phyloP scores from a whole-genome alignment of 1,140 invertebrate species.

The Teleopsis dalmanni region DNA sequence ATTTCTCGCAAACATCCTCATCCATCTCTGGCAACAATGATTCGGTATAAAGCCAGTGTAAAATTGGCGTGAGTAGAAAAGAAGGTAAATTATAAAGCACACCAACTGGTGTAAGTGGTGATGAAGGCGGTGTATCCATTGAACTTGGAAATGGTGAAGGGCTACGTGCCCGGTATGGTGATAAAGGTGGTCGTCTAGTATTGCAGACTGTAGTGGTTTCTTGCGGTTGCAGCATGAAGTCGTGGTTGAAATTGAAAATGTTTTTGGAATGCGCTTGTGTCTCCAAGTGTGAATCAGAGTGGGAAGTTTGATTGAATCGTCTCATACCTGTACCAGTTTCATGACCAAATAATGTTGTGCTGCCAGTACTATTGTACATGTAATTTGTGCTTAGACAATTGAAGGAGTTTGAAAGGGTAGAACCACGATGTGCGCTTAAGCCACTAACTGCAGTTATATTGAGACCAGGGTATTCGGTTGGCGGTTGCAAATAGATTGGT shows the following conservation, averaged over 20 bases:
- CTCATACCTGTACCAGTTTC: constrained; percentile 9
- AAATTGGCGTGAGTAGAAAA: constrained; percentile 51
- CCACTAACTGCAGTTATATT: not conserved
- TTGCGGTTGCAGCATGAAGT: constrained; percentile 26
- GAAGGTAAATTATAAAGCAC: constrained; percentile 46
- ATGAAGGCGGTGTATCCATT: constrained; percentile 38
- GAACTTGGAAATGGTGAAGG: constrained; percentile 34
- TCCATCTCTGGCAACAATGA: constrained; percentile 51
- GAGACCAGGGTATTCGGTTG: constrained; percentile 21
- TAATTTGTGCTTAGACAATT: constrained; percentile 22
- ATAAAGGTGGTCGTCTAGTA: constrained; percentile 30
- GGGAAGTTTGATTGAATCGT: constrained; percentile 23
- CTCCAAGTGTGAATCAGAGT: constrained; percentile 37
- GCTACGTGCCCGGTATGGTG: constrained; percentile 33
- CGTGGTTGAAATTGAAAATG: constrained; percentile 40
- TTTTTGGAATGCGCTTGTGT: constrained; percentile 27
- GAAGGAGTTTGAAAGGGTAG: constrained; percentile 33
- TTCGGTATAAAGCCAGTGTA: constrained; percentile 60
- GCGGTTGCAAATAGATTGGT: constrained; percentile 33
- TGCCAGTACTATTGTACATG: not conserved
- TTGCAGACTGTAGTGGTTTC: constrained; percentile 17
- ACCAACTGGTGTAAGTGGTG: constrained; percentile 35
- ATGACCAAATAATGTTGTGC: too few relatives aligned
- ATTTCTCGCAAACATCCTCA: constrained; percentile 50
- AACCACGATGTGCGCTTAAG: constrained; percentile 17